Evolutionary conservation across 2,797 vertebrate genomes (phyloP), one percentile per base, ranked within the genome.

Genomic region (Craterocephalus amniculus): DNA sequence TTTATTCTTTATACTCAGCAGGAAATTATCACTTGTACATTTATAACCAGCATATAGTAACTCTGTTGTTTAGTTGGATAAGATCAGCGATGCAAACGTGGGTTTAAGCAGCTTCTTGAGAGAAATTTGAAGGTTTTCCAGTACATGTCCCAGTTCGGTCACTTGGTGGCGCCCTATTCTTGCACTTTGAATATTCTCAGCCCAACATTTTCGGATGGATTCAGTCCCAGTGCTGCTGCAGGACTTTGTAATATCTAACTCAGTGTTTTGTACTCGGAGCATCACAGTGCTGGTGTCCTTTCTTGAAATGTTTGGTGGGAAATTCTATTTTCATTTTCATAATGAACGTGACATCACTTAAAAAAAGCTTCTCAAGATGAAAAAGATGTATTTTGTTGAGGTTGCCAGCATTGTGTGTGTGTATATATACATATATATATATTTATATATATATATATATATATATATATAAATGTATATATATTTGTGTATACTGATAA

Each of bases 91-190:
- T 55, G 35, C 31, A 49, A 26, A 18, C 1, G 0, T 14, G 1
- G 34, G 34, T 56, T 56, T 26, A 48, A 48, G 14, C 38, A 0
- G 62, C 35, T 65, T 45, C 36, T 51, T n/a, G 6, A 22, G 59
- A 58, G 59, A 32, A 27, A 34, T 43, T 60, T 45, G 40, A 73
- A 72, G 49, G 52, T 49, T 66, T 63, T n/a, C 60, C 49, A 32
- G 63, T 16, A 31, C 36, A 9, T 64, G 29, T 72, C 67, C 70
- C 35, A 69, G 72, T 45, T 29, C 9, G 0, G 48, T 27, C 92
- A 88, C 81, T 67, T 89, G 90, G 87, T 80, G 91, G 89, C 52
- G 87, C 87, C 79, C 65, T 87, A 36, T 54, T 62, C 70, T 74
- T 72, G 59, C 62, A 59, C 45, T 78, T 58, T 59, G 48, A 60